Evolutionary conservation across 2,113 vertebrate genomes (phyloP).

Genomic region (Mugil cephalus): DNA sequence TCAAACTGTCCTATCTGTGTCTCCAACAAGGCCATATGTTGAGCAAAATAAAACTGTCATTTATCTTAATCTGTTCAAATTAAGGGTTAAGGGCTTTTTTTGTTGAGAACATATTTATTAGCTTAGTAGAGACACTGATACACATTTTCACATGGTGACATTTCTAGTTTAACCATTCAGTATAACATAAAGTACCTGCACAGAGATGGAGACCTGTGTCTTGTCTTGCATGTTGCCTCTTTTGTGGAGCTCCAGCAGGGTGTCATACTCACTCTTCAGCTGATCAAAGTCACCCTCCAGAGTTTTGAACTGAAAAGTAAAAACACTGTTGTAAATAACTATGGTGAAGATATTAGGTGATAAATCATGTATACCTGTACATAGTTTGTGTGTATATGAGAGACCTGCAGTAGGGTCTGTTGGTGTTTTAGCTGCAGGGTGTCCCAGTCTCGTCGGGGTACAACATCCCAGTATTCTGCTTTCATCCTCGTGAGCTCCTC

Average conservation of each 20-base stretch:
- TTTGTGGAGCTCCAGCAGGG: slow-evolving; percentile 83
- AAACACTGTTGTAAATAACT: background rate
- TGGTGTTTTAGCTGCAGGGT: slow-evolving; percentile 81
- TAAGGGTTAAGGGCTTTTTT: no score
- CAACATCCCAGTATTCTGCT: slow-evolving; percentile 87
- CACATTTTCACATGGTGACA: no score
- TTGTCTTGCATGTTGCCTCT: slow-evolving; percentile 61
- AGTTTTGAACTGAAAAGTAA: slow-evolving; percentile 74
- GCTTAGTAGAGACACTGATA: no score
- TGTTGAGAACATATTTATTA: no score
- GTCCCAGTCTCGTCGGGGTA: slow-evolving; percentile 87
- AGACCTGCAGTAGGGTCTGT: slow-evolving; percentile 82
- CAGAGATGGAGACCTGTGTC: slow-evolving; percentile 61
- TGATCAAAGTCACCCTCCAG: slow-evolving; percentile 83
- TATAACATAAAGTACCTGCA: slow-evolving; percentile 32
- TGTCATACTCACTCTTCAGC: slow-evolving; percentile 82
- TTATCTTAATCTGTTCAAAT: no score
- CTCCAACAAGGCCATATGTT: no score
- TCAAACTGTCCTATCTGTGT: no score
- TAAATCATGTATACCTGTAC: background rate
- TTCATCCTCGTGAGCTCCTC: slow-evolving; percentile 83
- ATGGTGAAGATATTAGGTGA: background rate
- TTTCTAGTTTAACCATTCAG: no score
- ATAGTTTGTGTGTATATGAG: background rate
- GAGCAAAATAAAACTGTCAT: no score